Evolutionary conservation across 2,797 vertebrate genomes (phyloP).

Genomic region (Arnoldichthys spilopterus): DNA sequence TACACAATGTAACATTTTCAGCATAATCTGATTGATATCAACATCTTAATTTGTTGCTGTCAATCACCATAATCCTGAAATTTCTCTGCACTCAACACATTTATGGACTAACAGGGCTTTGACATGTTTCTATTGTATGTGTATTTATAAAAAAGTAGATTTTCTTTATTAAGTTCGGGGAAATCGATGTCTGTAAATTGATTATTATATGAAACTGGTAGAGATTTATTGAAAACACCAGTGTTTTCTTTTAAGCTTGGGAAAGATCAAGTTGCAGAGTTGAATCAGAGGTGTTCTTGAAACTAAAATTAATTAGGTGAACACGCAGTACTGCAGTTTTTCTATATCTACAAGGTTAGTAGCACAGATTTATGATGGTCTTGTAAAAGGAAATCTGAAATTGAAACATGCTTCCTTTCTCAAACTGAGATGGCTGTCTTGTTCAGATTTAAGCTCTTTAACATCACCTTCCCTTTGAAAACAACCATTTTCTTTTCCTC

Average conservation of each 20-base stretch:
- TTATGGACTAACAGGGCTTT: too few species aligned
- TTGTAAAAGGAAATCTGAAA: background rate
- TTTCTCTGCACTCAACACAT: too few species aligned
- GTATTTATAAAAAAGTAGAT: too few species aligned
- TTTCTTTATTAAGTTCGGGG: background rate
- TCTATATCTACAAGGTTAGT: background rate
- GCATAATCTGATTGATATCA: too few species aligned
- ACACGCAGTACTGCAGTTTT: background rate
- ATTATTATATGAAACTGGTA: background rate
- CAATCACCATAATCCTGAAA: too few species aligned
- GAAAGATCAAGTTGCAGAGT: background rate
- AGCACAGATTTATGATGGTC: background rate
- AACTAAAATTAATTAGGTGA: background rate
- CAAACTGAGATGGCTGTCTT: background rate
- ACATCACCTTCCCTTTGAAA: conserved; percentile 17
- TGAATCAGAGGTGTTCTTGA: background rate
- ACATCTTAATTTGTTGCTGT: too few species aligned
- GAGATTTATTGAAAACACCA: background rate
- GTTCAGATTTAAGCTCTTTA: background rate
- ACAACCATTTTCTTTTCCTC: conserved; percentile 10
- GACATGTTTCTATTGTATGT: too few species aligned
- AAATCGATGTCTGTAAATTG: background rate
- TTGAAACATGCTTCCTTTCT: background rate
- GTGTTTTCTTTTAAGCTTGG: background rate
- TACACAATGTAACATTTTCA: too few species aligned